Evolutionary conservation across 1,140 invertebrate species (phyloP), one percentile per base, ranked within the genome.

Genomic region (Drosophila asahinai): DNA sequence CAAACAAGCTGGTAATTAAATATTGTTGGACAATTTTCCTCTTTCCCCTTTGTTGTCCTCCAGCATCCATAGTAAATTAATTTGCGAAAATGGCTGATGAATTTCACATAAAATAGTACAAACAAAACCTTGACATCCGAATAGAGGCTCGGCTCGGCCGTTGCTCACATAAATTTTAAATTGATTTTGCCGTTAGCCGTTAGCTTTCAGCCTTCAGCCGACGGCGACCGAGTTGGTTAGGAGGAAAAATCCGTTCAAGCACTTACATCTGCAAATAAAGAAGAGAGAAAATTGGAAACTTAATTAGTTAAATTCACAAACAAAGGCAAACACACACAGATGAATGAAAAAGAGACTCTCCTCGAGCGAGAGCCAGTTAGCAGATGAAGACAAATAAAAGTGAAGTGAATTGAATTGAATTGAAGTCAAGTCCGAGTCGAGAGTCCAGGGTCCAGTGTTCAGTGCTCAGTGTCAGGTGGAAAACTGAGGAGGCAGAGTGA

Each of bases 241-340:
- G 9, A 55, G 66, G 12, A 42, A 72, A 72, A 60, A 51, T 72
- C 38, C 30, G 51, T 64, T 45, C 48, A 47, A 75, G 63, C 80
- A 86, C 84, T 89, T 89, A 89, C 84, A 90, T 84, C 84, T 89
- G 84, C 81, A 89, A 89, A 90, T 84, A 89, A 60, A 87, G 36
- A 54, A 63, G 48, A 74, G 67, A 77, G 45, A 71, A 51, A 80
- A 71, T 65, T 59, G 65, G 66, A 89, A 90, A 90, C 86, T 81
- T 89, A 89, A 87, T 87, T 87, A 89, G 84, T 89, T 76, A 63
- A 84, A 90, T 54, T 76, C 64, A 73, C 84, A 81, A 78, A 66
- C 77, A 84, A 81, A 83, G 66, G 59, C 63, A 78, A 68, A 68
- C 45, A 63, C 67, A 42, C 60, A 65, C 43, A 38, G 22, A 68